phyloP scores from a whole-genome alignment of 2,888 invertebrate genomes.

The Chrysolina haemoptera region DNA sequence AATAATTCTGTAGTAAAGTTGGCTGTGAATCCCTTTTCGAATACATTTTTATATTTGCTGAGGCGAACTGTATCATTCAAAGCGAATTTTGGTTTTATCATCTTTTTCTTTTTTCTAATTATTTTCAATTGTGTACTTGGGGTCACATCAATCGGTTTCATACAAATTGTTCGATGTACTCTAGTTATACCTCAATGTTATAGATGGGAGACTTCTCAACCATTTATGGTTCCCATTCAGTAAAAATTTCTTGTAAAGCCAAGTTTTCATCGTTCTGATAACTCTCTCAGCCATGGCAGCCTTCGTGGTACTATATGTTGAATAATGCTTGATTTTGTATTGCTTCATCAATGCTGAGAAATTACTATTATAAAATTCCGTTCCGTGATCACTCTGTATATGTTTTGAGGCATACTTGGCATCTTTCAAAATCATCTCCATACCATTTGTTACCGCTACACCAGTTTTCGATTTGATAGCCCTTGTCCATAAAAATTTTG shows the following conservation, averaged over 20 bases:
- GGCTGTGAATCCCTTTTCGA: too few species aligned
- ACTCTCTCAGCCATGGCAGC: neutral
- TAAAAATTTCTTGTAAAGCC: neutral
- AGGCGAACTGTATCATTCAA: too few species aligned
- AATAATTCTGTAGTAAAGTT: too few species aligned
- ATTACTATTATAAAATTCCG: neutral
- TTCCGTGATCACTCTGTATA: neutral
- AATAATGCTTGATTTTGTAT: slow-evolving; percentile 14
- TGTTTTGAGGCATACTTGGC: neutral
- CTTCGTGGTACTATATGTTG: neutral
- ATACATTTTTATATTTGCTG: too few species aligned
- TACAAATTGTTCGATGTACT: neutral
- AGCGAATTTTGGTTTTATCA: neutral
- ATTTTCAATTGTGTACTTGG: neutral
- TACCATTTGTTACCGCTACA: neutral
- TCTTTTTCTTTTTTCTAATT: neutral
- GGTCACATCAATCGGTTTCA: neutral
- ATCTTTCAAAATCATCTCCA: neutral
- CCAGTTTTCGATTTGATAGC: neutral
- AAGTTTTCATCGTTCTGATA: slow-evolving; percentile 1
- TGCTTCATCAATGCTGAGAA: neutral
- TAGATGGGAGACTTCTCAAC: neutral
- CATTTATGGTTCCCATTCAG: neutral
- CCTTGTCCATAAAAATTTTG: neutral
- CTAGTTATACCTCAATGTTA: neutral